Base-by-base conservation (phyloP, 1,140 invertebrate species). In the Zaprionus taronus region DNA sequence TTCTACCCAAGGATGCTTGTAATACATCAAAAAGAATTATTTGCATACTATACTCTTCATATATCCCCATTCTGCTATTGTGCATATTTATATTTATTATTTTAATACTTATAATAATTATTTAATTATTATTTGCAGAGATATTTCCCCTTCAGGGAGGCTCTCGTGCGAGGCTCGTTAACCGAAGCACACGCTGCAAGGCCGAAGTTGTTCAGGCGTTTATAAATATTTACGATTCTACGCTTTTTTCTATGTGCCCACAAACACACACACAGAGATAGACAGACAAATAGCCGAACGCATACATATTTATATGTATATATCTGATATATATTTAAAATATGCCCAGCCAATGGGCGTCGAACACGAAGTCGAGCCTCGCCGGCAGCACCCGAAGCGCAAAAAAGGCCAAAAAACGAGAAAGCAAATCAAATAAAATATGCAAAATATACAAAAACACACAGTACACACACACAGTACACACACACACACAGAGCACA, bases 381-480 rank as follows among this genome's bases (percentile, higher is more conserved):
- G 62, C 75, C 67, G 34, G 49, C 51, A 38, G 68, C 55, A 57
- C 83, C 77, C 83, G 83, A 87, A 80, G 78, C 69, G 41, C 74
- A 79, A 89, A 83, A 81, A 84, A 89, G 71, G 71, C 72, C 73
- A 72, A 82, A 83, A 83, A 83, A 77, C 79, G 84, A 81, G 77
- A 72, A 79, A 73, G 77, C 73, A 81, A 90, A 80, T 84, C 74
- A 69, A 87, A 90, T 89, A 84, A 90, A 89, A 89, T 89, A 84
- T 89, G 84, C 85, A 81, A 79, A 84, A 89, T 84, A 89, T 89
- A 81, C 79, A 81, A 86, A 86, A 81, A 74, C 71, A 71, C 60
- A 81, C 71, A 22, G 47, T 51, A 64, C 26, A 58, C 63, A 81
- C 61, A 79, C 36, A 75, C 44, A 36, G 11, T 41, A 31, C 55